phyloP scores from a whole-genome alignment of 2,797 vertebrate genomes.

The Carduelis carduelis region DNA sequence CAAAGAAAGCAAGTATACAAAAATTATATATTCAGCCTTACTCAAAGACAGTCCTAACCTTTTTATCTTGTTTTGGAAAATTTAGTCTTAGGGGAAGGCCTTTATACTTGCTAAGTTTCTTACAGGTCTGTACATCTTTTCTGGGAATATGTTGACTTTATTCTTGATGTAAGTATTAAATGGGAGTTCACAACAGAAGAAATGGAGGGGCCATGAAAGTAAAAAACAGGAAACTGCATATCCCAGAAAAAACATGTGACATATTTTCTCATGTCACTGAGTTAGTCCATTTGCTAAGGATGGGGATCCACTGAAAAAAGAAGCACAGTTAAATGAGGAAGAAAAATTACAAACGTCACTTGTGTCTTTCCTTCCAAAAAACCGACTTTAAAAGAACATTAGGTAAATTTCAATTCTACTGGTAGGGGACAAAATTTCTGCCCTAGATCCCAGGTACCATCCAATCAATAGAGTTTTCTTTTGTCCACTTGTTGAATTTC shows the following conservation, averaged over 20 bases:
- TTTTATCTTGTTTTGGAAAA: not conserved
- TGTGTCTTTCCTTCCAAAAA: not conserved
- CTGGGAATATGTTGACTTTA: not conserved
- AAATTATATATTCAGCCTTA: not conserved
- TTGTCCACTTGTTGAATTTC: not conserved
- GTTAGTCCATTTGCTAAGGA: not conserved
- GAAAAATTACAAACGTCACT: not conserved
- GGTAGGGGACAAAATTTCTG: not conserved
- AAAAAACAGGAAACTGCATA: not conserved
- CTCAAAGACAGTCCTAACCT: not conserved
- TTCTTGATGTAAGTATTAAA: not conserved
- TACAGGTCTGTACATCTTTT: not conserved
- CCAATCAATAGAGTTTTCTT: not conserved
- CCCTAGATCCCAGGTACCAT: not conserved
- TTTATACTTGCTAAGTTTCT: not conserved
- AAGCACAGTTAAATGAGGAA: not conserved
- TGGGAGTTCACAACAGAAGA: not conserved
- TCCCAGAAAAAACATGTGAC: not conserved
- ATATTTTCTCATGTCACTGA: not conserved
- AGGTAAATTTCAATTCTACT: not conserved
- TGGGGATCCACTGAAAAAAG: not conserved
- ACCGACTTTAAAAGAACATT: not conserved
- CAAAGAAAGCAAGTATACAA: not conserved
- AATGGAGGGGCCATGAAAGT: not conserved
- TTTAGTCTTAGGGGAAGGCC: not conserved